Evolutionary conservation across 2,888 invertebrate genomes (phyloP), one percentile per base, ranked within the genome.

Genomic region (Archips crataeganus): DNA sequence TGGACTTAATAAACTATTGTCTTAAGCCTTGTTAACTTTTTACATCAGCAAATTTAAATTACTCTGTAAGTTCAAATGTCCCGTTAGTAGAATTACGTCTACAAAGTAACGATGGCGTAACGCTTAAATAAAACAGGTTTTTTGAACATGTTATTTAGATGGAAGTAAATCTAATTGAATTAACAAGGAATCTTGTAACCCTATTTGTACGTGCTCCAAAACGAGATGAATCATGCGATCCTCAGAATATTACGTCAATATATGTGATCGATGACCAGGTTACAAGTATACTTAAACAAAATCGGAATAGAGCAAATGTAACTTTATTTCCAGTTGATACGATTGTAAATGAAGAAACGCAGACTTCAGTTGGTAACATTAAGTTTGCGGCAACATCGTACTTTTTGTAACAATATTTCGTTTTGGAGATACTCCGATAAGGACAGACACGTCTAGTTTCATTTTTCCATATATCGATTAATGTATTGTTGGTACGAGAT

Each of bases 361-460:
- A 77, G 64, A 59, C 74, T 79, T 71, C 78, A 51, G 42, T 23
- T 67, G 74, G 76, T 77, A 77, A 77, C 73, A 64, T 76, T 75
- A 77, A 64, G 77, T 72, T 74, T 63, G 71, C 74, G 49, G 68
- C 78, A 66, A 67, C 81, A 83, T 84, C 82, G 87, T 88, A 88
- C 86, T 89, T 91, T 91, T 90, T 91, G 87, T 90, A 88, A 87
- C 83, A 87, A 89, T 89, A 89, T 90, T 90, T 87, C 85, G 84
- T 87, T 85, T 80, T 78, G 72, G 80, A 90, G 92, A 91, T 92
- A 82, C 82, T 79, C 84, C 81, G 93, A 92, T 92, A 92, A 87
- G 87, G 83, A 78, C 83, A 79, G 79, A 81, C 83, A 86, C 84
- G 85, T 88, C 87, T 88, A 85, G 88, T 86, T 85, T 83, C 85